phyloP scores from a whole-genome alignment of 2,797 vertebrate genomes.

The Sebastes jordani region DNA sequence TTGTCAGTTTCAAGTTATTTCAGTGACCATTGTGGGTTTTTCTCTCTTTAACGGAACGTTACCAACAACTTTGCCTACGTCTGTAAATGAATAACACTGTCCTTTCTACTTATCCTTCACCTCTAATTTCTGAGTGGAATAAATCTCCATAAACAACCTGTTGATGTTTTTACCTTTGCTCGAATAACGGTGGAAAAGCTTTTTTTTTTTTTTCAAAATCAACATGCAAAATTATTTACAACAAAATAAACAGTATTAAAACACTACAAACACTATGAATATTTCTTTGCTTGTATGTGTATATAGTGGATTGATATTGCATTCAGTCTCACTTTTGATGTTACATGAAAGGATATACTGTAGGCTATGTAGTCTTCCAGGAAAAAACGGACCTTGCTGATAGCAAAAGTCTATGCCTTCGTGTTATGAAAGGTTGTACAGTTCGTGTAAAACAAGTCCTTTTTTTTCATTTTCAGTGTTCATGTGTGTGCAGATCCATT shows the following conservation, averaged over 20 bases:
- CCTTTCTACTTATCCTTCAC: conserved; percentile 44
- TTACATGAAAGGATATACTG: not conserved
- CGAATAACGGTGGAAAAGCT: not conserved
- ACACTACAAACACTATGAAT: not conserved
- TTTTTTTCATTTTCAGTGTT: conserved; percentile 18
- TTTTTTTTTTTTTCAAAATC: not conserved
- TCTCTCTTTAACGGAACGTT: no score
- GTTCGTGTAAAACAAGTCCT: not conserved
- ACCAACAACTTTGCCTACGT: no score
- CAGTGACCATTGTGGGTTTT: no score
- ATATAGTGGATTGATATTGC: not conserved
- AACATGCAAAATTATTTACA: not conserved
- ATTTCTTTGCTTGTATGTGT: not conserved
- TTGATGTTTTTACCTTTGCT: conserved; percentile 13
- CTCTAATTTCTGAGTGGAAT: conserved; percentile 46
- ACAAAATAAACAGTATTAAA: not conserved
- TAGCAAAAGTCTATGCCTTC: not conserved
- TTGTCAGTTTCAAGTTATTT: no score
- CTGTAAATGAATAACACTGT: conserved; percentile 33
- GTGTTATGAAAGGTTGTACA: not conserved
- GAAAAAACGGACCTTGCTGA: not conserved
- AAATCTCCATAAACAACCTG: conserved; percentile 49
- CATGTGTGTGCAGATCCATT: not conserved
- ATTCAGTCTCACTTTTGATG: conserved; percentile 4
- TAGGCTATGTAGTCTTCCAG: not conserved